Evolutionary conservation across 2,888 invertebrate genomes (phyloP), one percentile per base, ranked within the genome.

Genomic region (Alloplasta piceator): DNA sequence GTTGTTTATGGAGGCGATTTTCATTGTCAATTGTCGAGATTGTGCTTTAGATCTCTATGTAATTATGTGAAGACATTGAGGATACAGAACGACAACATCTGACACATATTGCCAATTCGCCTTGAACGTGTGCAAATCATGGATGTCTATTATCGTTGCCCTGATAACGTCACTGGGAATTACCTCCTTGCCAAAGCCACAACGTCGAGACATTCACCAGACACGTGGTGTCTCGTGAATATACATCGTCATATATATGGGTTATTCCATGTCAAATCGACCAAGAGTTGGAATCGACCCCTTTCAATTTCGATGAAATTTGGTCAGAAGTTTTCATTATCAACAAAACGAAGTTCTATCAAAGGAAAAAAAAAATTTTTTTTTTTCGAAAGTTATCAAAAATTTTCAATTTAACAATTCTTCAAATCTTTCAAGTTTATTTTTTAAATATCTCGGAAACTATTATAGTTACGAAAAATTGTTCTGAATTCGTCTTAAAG

Each of bases 61-160:
- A 26, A 26, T 26, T 26, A 26, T 26, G 26, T 26, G 26, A 26
- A 26, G 26, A 26, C 26, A 26, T 26, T 26, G 43, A 43, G 43
- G 63, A 41, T 52, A 10, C 50, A 26, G 6, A 7, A 66, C 50
- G 64, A 76, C 48, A 55, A 68, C 68, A 72, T 67, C 71, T 61
- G 61, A 63, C 46, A 68, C 41, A 56, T 41, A 80, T 77, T 73
- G 76, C 63, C 63, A 58, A 67, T 61, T 38, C 43, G 38, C 12
- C 39, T 68, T 41, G 16, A 56, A 12, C 14, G 16, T 38, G 36
- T 66, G 56, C 66, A 67, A 64, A 66, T 66, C 50, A 67, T 58
- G 41, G 48, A 43, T 66, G 72, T 73, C 63, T 67, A 76, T 80
- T 73, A 80, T 80, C 72, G 63, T 80, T 72, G 73, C 26, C 16